Percentiles rank a stretch among this genome's conserved stretches.
Evolutionary conservation across 1,140 invertebrate species (phyloP).

Genomic region (Leptonema lineaticorne): DNA sequence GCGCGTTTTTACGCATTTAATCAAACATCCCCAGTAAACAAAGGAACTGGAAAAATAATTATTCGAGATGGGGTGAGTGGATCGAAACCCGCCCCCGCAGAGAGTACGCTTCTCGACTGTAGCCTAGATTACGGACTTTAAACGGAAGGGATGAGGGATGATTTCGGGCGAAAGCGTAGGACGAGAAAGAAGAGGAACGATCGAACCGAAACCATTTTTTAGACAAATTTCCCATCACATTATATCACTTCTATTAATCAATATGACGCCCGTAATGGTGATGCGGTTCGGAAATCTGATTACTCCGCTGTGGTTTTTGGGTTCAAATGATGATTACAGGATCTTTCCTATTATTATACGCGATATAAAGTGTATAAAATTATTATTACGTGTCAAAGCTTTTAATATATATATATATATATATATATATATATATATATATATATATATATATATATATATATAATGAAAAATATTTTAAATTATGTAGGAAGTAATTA

Average conservation of each 20-base stretch:
- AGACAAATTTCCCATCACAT: conserved; percentile 40
- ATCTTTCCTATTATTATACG: too few species aligned
- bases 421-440: too few species aligned
- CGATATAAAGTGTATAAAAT: too few species aligned
- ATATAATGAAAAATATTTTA: too few species aligned
- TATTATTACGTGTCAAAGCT: too few species aligned
- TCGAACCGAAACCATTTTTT: conserved; percentile 42
- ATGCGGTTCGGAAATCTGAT: too few species aligned
- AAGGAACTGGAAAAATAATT: conserved; percentile 35
- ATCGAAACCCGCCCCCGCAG: background rate
- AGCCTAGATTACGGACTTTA: conserved; percentile 11
- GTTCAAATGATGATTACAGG: too few species aligned
- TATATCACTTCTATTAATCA: conserved; percentile 41
- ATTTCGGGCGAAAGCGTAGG: background rate
- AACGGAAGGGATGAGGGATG: conserved; percentile 6
- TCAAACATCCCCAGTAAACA: conserved; percentile 36
- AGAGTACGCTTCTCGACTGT: background rate
- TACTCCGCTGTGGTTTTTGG: too few species aligned
- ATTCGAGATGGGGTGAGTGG: conserved; percentile 8
- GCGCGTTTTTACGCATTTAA: conserved; percentile 30
- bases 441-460: too few species aligned
- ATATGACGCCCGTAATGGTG: conserved; percentile 40
- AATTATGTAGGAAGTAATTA: too few species aligned
- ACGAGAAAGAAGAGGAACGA: conserved; percentile 29
- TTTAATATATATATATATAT: too few species aligned